Evolutionary conservation across 2,113 vertebrate genomes (phyloP).

Genomic region (Sorex fumeus): DNA sequence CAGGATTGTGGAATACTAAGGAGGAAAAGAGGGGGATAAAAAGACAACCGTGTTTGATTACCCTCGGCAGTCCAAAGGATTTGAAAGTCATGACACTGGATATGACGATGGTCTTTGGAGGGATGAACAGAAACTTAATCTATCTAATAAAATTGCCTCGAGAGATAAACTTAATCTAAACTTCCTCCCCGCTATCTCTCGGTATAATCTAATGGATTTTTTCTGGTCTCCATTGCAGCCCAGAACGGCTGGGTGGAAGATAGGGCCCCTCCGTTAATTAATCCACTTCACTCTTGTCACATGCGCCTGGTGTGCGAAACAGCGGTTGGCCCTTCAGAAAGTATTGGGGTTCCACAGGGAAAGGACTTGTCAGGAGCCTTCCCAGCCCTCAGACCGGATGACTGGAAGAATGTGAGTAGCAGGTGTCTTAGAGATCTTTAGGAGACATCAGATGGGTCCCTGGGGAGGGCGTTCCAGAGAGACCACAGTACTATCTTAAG

Average conservation of each 20-base stretch:
- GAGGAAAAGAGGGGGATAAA: conserved; percentile 88
- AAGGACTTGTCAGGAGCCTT: conserved; percentile 2
- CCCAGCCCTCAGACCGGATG: background rate
- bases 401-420: background rate
- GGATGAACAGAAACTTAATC: conserved; percentile 88
- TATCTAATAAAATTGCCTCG: conserved; percentile 88
- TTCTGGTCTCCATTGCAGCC: conserved; percentile 74
- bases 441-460: background rate
- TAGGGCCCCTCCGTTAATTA: conserved; percentile 79
- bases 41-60: conserved; percentile 88
- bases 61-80: conserved; percentile 88
- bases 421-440: background rate
- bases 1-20: conserved; percentile 88
- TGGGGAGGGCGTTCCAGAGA: background rate
- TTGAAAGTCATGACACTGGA: conserved; percentile 90
- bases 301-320: background rate
- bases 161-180: conserved; percentile 88
- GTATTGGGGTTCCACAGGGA: conserved; percentile 43
- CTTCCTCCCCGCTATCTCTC: conserved; percentile 83
- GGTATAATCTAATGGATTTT: conserved; percentile 80
- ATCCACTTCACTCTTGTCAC: conserved; percentile 76
- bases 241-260: conserved; percentile 69
- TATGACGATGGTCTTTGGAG: conserved; percentile 88
- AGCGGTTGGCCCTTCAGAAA: conserved; percentile 60
- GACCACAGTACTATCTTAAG: background rate